Conservation (phyloP, 2,113 vertebrate species). For the Gymnobelideus leadbeateri region DNA sequence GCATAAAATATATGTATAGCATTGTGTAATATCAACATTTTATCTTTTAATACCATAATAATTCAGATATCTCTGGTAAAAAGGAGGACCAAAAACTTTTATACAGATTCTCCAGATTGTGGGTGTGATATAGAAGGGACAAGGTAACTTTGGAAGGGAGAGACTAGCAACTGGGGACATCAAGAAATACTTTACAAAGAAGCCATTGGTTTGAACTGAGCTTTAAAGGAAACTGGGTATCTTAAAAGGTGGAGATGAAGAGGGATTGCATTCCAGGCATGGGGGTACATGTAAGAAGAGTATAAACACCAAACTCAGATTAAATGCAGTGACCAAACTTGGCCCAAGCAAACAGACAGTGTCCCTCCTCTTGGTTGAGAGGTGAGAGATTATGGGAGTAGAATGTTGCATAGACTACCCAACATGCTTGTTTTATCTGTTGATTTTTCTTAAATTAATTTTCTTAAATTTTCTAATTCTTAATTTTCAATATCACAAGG, state of each 20-base stretch:
- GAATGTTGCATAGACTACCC: neutral
- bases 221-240: neutral
- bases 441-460: neutral
- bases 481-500: neutral
- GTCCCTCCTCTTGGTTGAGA: neutral
- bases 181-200: neutral
- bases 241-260: neutral
- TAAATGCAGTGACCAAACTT: neutral
- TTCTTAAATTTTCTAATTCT: neutral
- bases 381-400: neutral
- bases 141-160: neutral
- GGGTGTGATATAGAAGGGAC: neutral
- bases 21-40: no score
- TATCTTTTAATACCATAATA: neutral
- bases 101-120: neutral
- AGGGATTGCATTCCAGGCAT: neutral
- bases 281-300: neutral
- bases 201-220: neutral
- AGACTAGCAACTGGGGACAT: neutral
- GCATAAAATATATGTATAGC: neutral
- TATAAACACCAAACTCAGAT: neutral
- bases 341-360: neutral
- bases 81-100: neutral
- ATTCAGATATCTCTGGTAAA: neutral
- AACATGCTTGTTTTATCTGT: neutral